Conservation (phyloP, 2,113 vertebrate species). For the Caranx melampygus region DNA sequence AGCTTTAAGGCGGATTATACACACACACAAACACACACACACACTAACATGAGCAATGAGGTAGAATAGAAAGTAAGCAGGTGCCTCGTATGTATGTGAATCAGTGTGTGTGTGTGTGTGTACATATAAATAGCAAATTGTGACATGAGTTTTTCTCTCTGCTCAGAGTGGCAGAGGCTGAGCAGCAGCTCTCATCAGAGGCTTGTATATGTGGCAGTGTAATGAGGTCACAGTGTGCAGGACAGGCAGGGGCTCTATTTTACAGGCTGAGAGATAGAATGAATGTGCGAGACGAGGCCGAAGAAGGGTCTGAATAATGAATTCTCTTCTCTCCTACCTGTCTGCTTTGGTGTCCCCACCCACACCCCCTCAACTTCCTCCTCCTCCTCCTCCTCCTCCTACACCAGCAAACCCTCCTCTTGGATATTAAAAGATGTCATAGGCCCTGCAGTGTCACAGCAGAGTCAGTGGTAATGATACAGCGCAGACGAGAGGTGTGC, state of each 20-base stretch:
- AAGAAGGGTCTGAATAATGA: slow-evolving; percentile 78
- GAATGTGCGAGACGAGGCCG: slow-evolving; percentile 60
- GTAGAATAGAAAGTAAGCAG: slow-evolving; percentile 40
- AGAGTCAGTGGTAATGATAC: slow-evolving; percentile 88
- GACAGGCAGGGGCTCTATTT: slow-evolving; percentile 69
- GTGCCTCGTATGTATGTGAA: slow-evolving; percentile 7
- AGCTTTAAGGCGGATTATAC: neutral
- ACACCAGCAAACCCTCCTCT: slow-evolving; percentile 77
- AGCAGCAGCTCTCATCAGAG: slow-evolving; percentile 64
- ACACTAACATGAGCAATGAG: slow-evolving; percentile 42
- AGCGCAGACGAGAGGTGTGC: slow-evolving; percentile 33
- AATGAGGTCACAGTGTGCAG: slow-evolving; percentile 76
- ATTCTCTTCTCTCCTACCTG: slow-evolving; percentile 60
- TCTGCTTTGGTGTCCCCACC: slow-evolving; percentile 80
- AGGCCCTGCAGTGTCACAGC: slow-evolving; percentile 82
- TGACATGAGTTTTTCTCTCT: slow-evolving; percentile 41
- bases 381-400: no score
- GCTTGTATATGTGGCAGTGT: slow-evolving; percentile 64
- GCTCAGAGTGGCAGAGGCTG: slow-evolving; percentile 35
- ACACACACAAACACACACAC: no score
- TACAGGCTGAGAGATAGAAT: slow-evolving; percentile 67
- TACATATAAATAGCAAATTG: slow-evolving; percentile 31
- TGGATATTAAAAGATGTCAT: slow-evolving; percentile 90
- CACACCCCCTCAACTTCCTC: neutral
- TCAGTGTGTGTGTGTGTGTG: slow-evolving; percentile 1